Conservation (phyloP, 2,888 invertebrate species). For the Hydriomena furcata region DNA sequence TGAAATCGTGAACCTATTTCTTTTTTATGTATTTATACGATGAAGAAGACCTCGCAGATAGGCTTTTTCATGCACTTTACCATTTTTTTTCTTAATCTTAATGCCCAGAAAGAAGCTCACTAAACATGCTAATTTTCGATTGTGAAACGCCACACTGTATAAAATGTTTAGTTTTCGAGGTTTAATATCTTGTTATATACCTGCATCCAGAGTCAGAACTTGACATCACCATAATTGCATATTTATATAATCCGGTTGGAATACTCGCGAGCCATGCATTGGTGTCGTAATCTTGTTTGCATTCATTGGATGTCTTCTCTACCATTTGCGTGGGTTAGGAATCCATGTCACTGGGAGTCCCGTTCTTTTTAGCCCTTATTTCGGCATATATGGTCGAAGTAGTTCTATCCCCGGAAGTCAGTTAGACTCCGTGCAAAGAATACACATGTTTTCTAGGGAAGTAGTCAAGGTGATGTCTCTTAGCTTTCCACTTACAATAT, state of each 20-base stretch:
- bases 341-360: constrained; percentile 32
- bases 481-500: too few species aligned
- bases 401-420: neutral
- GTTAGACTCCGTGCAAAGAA: neutral
- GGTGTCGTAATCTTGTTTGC: constrained; percentile 50
- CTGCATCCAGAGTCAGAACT: constrained; percentile 14
- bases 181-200: constrained; percentile 20
- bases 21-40: too few species aligned
- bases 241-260: constrained; percentile 53
- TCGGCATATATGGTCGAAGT: neutral
- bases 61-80: too few species aligned
- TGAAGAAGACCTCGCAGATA: too few species aligned
- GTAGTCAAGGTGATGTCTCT: neutral
- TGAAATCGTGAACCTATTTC: too few species aligned
- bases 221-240: constrained; percentile 41
- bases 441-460: neutral
- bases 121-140: constrained; percentile 12
- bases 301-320: constrained; percentile 41
- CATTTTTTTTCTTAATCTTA: too few species aligned
- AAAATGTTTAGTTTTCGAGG: constrained; percentile 13
- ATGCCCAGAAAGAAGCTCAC: too few species aligned
- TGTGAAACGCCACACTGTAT: constrained; percentile 17
- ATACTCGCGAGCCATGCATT: constrained; percentile 17
- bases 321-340: constrained; percentile 46
- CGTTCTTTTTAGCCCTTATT: constrained; percentile 17